Conservation (phyloP, 2,113 vertebrate genomes). For the Phalacrocorax carbo region DNA sequence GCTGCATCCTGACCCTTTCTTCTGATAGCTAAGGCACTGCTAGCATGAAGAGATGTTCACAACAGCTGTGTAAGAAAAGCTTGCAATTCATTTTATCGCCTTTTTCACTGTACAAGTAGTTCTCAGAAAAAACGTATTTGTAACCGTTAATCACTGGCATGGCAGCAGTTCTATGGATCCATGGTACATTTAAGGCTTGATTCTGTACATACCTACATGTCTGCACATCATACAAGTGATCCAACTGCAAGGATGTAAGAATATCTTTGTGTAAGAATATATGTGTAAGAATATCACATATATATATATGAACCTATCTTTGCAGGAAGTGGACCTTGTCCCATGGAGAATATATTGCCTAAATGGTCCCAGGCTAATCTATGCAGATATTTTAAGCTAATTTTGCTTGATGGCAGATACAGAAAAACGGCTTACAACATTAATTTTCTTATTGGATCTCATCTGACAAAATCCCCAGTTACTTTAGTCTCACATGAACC, state of each 20-base stretch:
- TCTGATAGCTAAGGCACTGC: not conserved
- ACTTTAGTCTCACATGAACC: not conserved
- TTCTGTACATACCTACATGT: not conserved
- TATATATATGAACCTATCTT: not conserved
- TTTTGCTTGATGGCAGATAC: conserved; percentile 19
- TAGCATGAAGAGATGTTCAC: not conserved
- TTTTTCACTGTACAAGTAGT: not conserved
- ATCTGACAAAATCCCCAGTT: conserved; percentile 21
- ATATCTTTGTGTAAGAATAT: not conserved
- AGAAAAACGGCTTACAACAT: conserved; percentile 24
- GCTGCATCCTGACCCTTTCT: not conserved
- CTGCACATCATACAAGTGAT: not conserved
- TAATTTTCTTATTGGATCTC: conserved; percentile 43
- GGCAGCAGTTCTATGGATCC: not conserved
- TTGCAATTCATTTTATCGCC: not conserved
- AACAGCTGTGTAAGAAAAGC: not conserved
- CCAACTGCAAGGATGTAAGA: not conserved
- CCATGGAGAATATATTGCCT: not conserved
- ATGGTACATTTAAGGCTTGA: not conserved
- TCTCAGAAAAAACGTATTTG: not conserved
- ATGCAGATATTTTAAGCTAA: not conserved
- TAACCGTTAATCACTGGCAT: not conserved
- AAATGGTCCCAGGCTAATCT: not conserved
- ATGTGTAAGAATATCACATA: too few species aligned
- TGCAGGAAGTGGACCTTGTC: not conserved